Percentiles rank a stretch among this genome's conserved stretches.
These are phyloP conservation scores for Etheostoma cragini DNA, from an alignment of 2,113 vertebrate species.

Conservation along the genomic window DNA sequence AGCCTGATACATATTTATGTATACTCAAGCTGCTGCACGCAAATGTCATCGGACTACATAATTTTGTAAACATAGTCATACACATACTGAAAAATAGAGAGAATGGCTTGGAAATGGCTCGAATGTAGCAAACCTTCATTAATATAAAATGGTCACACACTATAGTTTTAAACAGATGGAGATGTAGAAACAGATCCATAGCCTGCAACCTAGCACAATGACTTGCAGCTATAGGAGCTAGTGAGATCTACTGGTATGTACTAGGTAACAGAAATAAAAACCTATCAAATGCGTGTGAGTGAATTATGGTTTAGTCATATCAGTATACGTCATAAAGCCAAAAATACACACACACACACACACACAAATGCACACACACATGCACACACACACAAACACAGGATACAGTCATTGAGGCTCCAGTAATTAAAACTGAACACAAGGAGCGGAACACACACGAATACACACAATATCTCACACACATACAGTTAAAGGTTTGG, in stretches of 20 bases:
- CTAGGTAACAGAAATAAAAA: neutral
- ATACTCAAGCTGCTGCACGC: too few relatives aligned
- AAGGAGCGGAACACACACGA: neutral
- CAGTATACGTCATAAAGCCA: neutral
- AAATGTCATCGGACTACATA: too few relatives aligned
- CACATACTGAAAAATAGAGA: too few relatives aligned
- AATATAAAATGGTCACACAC: too few relatives aligned
- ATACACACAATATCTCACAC: neutral
- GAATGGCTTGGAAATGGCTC: too few relatives aligned
- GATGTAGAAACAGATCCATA: too few relatives aligned
- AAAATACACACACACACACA: conserved; percentile 14
- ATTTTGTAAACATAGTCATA: too few relatives aligned
- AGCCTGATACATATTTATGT: neutral
- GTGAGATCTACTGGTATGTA: neutral
- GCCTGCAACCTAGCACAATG: too few relatives aligned
- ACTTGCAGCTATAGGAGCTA: too few relatives aligned
- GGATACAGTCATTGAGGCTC: conserved; percentile 56
- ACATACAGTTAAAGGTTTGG: conserved; percentile 1
- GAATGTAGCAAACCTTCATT: too few relatives aligned
- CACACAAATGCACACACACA: neutral
- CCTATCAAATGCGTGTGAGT: neutral
- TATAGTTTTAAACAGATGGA: too few relatives aligned
- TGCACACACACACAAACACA: conserved; percentile 20
- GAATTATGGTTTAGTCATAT: too few relatives aligned
- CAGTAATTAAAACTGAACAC: conserved; percentile 29